Base-by-base conservation (phyloP, 2,797 vertebrate species). In the Heteromormyrus szaboi region DNA sequence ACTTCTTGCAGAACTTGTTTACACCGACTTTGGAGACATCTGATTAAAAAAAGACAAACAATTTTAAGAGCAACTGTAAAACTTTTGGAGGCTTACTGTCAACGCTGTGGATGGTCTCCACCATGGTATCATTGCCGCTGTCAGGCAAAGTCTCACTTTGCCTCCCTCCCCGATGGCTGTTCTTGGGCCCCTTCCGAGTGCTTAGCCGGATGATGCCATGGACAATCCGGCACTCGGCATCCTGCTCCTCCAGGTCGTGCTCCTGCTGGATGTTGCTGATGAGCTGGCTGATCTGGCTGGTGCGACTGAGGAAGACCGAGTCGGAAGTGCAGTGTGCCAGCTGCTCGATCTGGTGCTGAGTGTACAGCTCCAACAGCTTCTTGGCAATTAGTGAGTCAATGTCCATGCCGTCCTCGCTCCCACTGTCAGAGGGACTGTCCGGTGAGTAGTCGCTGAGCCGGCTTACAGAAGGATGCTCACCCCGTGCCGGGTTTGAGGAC, bases 131-230 rank as follows among this genome's bases (percentile, higher is more conserved):
- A 0, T 98, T 97, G 0, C 98, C 98, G 0, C 98, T 98, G 94
- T 99, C 98, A 0, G 97, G 97, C 2, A 95, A 94, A 0, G 93
- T 96, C 89, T 94, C 93, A 90, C 93, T 92, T 1, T 89, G 89
- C 90, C 90, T 91, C 50, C 90, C 90, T 19, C 41, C 3, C 88
- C 93, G 93, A n/a, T 25, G 50, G 1, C 87, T 0, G 65, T 51
- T 94, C 92, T 95, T 96, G 0, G 95, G 91, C 90, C 95, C 97
- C 89, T 97, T 98, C 0, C 98, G 96, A 0, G 98, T 99, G 93
- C 98, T 99, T 93, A 99, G 99, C 87, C 98, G 97, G 81, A 99
- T 98, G 92, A 99, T 99, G 90, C 97, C 98, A 0, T 97, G 96
- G 48, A 99, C 98, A 90, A 99, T 94, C 25, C 98, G 93, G 88